These are phyloP conservation scores for Micrastur ruficollis DNA, from an alignment of 2,797 vertebrate genomes.

Conservation along the genomic window DNA sequence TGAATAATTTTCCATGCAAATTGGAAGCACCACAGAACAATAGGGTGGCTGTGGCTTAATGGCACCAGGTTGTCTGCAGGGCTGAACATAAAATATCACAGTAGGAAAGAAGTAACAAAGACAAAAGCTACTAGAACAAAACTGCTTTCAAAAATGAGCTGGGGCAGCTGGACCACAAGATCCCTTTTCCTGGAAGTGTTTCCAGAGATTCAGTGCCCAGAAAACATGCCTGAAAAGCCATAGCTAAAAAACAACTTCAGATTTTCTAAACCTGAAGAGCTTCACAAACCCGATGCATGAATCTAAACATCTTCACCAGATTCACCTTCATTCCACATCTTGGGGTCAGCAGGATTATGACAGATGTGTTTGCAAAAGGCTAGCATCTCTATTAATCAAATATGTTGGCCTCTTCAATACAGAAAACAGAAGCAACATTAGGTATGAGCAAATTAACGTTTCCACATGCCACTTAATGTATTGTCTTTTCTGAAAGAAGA, in stretches of 20 bases:
- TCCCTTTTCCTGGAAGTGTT: background rate
- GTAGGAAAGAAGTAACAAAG: background rate
- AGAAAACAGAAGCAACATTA: background rate
- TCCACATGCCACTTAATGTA: rapidly evolving
- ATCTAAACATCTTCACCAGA: background rate
- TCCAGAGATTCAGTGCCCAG: background rate
- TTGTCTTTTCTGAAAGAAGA: background rate
- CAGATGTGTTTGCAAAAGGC: background rate
- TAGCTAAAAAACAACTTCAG: background rate
- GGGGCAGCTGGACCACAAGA: background rate
- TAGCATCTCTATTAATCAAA: background rate
- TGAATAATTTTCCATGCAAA: conserved; percentile 45
- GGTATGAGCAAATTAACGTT: background rate
- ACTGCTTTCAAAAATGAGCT: background rate
- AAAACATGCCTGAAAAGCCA: background rate
- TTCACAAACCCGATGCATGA: background rate
- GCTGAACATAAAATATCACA: background rate
- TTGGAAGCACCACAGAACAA: background rate
- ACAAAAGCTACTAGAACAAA: background rate
- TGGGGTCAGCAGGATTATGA: background rate
- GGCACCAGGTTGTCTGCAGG: background rate
- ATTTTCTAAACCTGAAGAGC: background rate
- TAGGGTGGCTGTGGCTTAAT: background rate
- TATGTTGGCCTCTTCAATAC: background rate
- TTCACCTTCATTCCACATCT: background rate